Conservation (phyloP, 2,113 vertebrate species). For the Pycnonotus jocosus region DNA sequence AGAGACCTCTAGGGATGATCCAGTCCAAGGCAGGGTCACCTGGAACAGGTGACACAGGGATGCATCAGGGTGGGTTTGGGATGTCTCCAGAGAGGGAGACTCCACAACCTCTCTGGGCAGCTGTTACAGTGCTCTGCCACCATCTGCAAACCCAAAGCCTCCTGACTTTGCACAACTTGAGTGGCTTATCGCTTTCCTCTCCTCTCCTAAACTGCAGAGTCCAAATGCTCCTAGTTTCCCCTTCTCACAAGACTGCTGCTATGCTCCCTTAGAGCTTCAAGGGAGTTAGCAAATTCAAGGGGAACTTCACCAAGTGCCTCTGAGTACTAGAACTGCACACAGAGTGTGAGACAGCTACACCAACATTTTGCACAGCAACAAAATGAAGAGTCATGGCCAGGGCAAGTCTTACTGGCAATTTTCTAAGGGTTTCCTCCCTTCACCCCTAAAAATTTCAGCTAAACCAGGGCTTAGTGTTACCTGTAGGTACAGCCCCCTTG, state of each 20-base stretch:
- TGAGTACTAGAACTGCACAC: background rate
- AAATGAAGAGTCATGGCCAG: background rate
- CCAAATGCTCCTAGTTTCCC: background rate
- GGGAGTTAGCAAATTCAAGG: background rate
- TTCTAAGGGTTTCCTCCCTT: background rate
- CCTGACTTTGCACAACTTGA: background rate
- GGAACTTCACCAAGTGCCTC: background rate
- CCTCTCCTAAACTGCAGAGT: background rate
- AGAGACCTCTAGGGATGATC: background rate
- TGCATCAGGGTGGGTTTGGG: background rate
- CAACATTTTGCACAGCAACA: background rate
- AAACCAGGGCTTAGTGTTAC: background rate
- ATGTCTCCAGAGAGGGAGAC: background rate
- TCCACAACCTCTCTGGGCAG: background rate
- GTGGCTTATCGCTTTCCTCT: background rate
- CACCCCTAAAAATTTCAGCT: background rate
- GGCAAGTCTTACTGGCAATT: background rate
- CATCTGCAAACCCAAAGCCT: background rate
- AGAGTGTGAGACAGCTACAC: background rate
- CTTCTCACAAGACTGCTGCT: background rate
- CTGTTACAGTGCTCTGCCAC: background rate
- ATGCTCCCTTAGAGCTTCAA: background rate
- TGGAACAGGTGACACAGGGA: background rate
- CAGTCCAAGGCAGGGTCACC: background rate
- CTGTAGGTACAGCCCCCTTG: background rate